These are phyloP conservation scores for Trididemnum clinides DNA, from an alignment of 23 tunicate species.

Conservation along the genomic window DNA sequence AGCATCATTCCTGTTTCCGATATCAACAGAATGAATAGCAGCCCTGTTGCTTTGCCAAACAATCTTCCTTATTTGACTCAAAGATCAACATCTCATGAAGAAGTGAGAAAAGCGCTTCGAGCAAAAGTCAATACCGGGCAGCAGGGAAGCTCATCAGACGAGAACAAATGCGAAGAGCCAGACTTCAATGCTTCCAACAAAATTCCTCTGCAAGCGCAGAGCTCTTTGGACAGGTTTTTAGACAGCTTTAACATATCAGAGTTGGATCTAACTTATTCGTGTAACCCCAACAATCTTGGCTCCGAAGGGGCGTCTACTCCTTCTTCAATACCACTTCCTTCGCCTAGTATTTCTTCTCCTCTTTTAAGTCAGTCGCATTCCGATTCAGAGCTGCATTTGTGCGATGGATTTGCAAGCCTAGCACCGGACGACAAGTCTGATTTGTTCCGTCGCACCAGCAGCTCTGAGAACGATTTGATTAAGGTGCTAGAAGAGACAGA, in stretches of 20 bases:
- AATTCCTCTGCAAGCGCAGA: background rate
- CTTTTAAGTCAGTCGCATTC: background rate
- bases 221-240: constrained; percentile 17
- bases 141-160: background rate
- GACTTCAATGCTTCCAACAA: background rate
- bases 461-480: background rate
- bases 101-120: background rate
- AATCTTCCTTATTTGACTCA: background rate
- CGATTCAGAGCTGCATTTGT: constrained; percentile 27
- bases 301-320: background rate
- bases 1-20: background rate
- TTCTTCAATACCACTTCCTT: background rate
- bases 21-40: background rate
- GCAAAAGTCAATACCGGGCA: background rate
- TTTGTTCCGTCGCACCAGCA: background rate
- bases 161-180: background rate
- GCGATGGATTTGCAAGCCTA: background rate
- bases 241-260: background rate
- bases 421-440: background rate
- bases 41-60: background rate
- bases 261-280: background rate
- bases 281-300: background rate
- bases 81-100: background rate
- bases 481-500: background rate
- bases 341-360: background rate